These are phyloP conservation scores for fruit fly (Drosophila melanogaster) DNA, from an alignment of 1,140 invertebrate genomes.

Conservation along the genomic window Release_6_plus_ISO1_MT NT_033779.5:9423001-9423500, in stretches of 20 bases:
- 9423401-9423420: constrained; percentile 50
- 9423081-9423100: constrained; percentile 42
- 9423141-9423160: constrained; percentile 9
- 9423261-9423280: not conserved
- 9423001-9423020: constrained; percentile 37
- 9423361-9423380: constrained; percentile 59
- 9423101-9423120: constrained; percentile 26
- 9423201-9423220: too few relatives aligned
- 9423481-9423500: not conserved
- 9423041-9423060: constrained; percentile 41
- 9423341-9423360: constrained; percentile 71
- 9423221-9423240: too few relatives aligned
- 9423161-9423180: constrained; percentile 8
- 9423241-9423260: too few relatives aligned
- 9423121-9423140: constrained; percentile 27
- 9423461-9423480: constrained; percentile 82
- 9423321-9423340: constrained; percentile 50
- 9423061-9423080: constrained; percentile 30
- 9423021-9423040: constrained; percentile 22
- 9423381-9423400: constrained; percentile 67
- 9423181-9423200: not conserved
- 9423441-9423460: constrained; percentile 75
- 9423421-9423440: constrained; percentile 69
- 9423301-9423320: constrained; percentile 63
- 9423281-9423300: not conserved